Evolutionary conservation across 1,140 invertebrate genomes (phyloP), one percentile per base, ranked within the genome.

Genomic region (Maniola jurtina): DNA sequence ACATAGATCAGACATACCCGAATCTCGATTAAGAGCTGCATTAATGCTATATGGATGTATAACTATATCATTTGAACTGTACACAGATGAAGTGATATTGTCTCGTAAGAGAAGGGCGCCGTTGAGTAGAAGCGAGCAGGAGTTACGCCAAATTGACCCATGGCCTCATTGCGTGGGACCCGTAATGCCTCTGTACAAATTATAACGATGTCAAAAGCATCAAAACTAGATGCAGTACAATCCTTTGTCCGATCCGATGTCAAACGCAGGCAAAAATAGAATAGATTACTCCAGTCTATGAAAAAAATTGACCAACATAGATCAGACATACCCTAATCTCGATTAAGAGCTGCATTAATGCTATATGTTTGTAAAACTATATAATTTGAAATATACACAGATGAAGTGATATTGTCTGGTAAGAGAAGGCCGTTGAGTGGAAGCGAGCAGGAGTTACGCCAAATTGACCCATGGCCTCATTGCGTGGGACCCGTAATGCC

Each of bases 401-500:
- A 16, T 15, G 25, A 52, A 52, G 48, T 15, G 15, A 14, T 11
- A 52, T 52, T n/a, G n/a, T n/a, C n/a, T n/a, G n/a, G n/a, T 9
- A 40, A 40, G 7, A 9, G 10, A 40, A 40, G 10, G 38, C 6
- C 6, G 38, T 40, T 40, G 7, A 7, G 13, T 14, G 13, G 45
- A 11, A 13, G 8, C 13, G 48, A 52, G 14, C 48, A 40, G 11
- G 45, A 61, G 33, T 48, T 61, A 33, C 45, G 25, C 40, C 34
- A 50, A 61, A 61, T 50, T 50, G 59, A 61, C 45, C 57, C 40
- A n/a, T 48, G 59, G 45, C 59, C 59, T 50, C 59, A 36, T 35
- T 50, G 45, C 15, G 57, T 60, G 13, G 15, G 57, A 52, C 2
- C 13, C 14, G 6, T 52, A 52, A 2, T 52, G 48, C 48, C 48